Percentiles rank a stretch among this genome's conserved stretches.
phyloP scores from a whole-genome alignment of 2,888 invertebrate genomes.

The Amiota communis region DNA sequence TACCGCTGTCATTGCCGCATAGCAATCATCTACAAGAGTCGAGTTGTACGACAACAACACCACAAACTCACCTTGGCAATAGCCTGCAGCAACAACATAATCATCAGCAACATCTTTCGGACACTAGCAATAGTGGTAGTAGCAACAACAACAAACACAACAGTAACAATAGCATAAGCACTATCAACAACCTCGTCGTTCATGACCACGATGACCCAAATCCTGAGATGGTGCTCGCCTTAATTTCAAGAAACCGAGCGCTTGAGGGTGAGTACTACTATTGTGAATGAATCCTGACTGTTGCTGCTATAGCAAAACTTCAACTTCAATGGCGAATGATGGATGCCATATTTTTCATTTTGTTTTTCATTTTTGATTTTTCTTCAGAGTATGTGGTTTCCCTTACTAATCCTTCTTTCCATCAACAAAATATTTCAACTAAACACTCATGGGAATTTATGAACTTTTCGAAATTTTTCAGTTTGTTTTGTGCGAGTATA shows the following conservation, averaged over 20 bases:
- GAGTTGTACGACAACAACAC: conserved; percentile 28
- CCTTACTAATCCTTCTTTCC: no score
- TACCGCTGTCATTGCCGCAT: conserved; percentile 49
- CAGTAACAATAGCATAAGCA: conserved; percentile 26
- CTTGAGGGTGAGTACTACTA: conserved; percentile 83
- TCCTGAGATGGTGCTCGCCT: conserved; percentile 87
- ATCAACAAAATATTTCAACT: no score
- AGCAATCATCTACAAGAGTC: conserved; percentile 56
- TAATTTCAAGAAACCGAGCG: conserved; percentile 89
- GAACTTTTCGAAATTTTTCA: no score
- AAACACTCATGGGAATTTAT: no score
- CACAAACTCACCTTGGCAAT: conserved; percentile 38
- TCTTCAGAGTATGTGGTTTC: no score
- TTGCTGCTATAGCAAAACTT: no score
- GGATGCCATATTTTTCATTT: no score
- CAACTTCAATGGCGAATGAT: no score
- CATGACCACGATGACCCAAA: conserved; percentile 77
- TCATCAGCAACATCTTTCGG: conserved; percentile 30
- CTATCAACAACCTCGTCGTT: conserved; percentile 38
- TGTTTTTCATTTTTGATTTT: no score
- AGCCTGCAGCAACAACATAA: conserved; percentile 42
- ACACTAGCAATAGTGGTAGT: conserved; percentile 27
- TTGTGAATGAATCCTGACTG: no score
- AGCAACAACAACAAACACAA: conserved; percentile 26
- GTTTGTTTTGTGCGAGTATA: no score